Percentiles rank a stretch among this genome's conserved stretches.
Conservation (phyloP, 2,888 invertebrate genomes). For the Lottia gigantea region DNA sequence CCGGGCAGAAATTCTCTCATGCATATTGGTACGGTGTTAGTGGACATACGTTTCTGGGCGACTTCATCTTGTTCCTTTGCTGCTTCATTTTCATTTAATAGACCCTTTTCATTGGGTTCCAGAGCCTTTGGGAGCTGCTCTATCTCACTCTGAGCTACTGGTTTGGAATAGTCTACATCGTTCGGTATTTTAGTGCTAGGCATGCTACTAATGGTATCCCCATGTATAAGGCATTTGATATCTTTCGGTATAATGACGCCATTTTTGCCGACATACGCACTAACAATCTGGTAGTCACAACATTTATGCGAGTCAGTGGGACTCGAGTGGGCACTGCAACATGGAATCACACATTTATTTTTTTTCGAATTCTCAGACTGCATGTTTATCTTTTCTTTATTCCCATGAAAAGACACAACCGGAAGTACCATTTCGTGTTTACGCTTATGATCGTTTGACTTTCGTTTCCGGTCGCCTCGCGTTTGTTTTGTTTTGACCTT, state of each 20-base stretch:
- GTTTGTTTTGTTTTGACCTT: not conserved
- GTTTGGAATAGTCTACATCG: not conserved
- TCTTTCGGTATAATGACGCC: not conserved
- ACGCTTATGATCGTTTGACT: not conserved
- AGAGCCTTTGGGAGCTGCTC: not conserved
- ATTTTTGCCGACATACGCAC: not conserved
- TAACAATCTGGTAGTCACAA: conserved; percentile 16
- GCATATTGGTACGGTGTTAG: not conserved
- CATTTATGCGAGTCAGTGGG: conserved; percentile 18
- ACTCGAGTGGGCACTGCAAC: conserved; percentile 27
- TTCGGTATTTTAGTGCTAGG: not conserved
- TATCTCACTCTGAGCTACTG: not conserved
- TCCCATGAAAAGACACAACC: conserved; percentile 24
- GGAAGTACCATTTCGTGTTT: conserved; percentile 24
- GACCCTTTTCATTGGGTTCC: not conserved
- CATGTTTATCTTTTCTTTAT: conserved; percentile 21
- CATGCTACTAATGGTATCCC: not conserved
- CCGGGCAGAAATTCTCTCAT: not conserved
- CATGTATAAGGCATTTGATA: conserved; percentile 1
- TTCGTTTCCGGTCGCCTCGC: not conserved
- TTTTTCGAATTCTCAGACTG: conserved; percentile 13
- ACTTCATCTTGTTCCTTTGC: not conserved
- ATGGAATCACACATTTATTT: conserved; percentile 16
- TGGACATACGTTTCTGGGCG: not conserved
- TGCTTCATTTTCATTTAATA: not conserved